phyloP scores from a whole-genome alignment of 1,140 invertebrate species.

The Drosophila pallidifrons region DNA sequence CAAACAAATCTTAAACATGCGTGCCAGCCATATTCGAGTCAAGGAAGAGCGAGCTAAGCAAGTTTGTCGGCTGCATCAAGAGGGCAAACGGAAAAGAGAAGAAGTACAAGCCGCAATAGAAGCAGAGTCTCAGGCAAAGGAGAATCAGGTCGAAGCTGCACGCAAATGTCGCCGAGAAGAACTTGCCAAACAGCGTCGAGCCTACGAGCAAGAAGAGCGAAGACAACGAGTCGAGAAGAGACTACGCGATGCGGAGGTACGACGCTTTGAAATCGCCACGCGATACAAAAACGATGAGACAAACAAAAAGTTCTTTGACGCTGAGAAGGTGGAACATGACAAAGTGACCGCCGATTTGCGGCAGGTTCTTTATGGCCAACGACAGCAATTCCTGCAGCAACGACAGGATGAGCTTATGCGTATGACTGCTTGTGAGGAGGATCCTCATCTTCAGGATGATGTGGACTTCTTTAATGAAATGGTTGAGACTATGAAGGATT shows the following conservation, averaged over 20 bases:
- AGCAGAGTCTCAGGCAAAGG: constrained; percentile 21
- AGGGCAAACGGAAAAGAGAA: constrained; percentile 1
- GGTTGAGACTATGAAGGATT: constrained; percentile 43
- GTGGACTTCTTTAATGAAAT: constrained; percentile 58
- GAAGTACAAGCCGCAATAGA: background rate
- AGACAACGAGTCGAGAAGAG: constrained; percentile 6
- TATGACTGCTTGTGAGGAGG: constrained; percentile 48
- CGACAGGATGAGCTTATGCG: constrained; percentile 50
- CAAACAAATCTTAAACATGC: constrained; percentile 32
- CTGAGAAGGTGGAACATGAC: constrained; percentile 10
- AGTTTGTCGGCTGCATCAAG: constrained; percentile 23
- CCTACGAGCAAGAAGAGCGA: constrained; percentile 40
- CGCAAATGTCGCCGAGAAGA: constrained; percentile 38
- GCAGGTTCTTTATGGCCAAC: constrained; percentile 31
- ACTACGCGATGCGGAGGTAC: constrained; percentile 32
- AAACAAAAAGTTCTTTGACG: constrained; percentile 34
- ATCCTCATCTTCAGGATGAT: constrained; percentile 59
- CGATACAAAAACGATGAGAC: constrained; percentile 19
- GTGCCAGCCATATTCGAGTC: background rate
- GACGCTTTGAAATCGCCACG: constrained; percentile 57
- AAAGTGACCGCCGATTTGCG: constrained; percentile 29
- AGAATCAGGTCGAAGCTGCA: constrained; percentile 34
- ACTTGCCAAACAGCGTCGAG: constrained; percentile 43
- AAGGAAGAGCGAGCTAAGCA: constrained; percentile 14
- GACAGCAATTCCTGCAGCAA: constrained; percentile 47